Percentiles rank a stretch among this genome's conserved stretches.
Conservation (phyloP, 2,113 vertebrate genomes). For the Penelope pileata region DNA sequence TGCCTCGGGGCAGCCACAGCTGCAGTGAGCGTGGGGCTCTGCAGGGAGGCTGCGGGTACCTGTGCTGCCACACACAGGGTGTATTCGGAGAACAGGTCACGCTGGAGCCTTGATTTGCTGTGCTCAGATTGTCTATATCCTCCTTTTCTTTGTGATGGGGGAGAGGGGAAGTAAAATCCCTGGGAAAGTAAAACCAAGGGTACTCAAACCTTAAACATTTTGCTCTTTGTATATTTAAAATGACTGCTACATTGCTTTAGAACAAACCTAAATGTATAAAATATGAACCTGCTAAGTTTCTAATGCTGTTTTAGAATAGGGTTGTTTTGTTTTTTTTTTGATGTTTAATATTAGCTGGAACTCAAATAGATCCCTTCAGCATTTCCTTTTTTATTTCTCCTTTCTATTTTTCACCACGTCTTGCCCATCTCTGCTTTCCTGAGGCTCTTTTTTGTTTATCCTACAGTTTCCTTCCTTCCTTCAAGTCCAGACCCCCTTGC, state of each 20-base stretch:
- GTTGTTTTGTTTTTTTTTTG: neutral
- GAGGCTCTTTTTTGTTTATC: conserved; percentile 77
- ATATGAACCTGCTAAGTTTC: neutral
- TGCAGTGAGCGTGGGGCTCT: neutral
- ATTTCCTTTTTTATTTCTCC: conserved; percentile 66
- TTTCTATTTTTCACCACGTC: conserved; percentile 45
- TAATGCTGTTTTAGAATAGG: neutral
- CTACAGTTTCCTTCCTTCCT: conserved; percentile 82
- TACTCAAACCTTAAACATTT: neutral
- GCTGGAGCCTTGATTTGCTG: neutral
- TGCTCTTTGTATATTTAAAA: neutral
- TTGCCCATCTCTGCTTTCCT: conserved; percentile 69
- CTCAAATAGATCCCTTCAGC: conserved; percentile 56
- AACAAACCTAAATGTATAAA: neutral
- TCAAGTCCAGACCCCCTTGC: conserved; percentile 52
- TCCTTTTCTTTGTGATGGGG: neutral
- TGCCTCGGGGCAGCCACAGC: neutral
- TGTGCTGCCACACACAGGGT: neutral
- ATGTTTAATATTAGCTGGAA: conserved; percentile 46
- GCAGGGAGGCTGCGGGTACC: neutral
- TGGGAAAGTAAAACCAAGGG: neutral
- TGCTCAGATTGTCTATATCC: neutral
- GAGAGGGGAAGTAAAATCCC: neutral
- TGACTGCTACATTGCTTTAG: neutral
- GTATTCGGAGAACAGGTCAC: neutral